A percentile compares a stretch with the other conserved stretches of the same genome.
phyloP scores from a whole-genome alignment of 2,113 vertebrate genomes.

The Calidris pygmaea region DNA sequence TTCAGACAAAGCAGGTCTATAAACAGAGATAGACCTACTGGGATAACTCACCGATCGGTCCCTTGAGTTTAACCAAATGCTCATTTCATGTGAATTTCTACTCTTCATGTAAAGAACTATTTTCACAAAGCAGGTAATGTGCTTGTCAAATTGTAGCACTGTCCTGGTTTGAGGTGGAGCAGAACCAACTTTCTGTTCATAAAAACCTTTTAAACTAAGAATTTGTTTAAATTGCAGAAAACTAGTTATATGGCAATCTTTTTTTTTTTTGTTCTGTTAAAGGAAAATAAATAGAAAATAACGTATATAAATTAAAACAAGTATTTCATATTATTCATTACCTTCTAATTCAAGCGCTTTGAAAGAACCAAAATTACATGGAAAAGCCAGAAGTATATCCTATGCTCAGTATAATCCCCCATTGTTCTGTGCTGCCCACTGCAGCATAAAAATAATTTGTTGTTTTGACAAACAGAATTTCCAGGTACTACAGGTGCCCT shows the following conservation, averaged over 20 bases:
- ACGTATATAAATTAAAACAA: background rate
- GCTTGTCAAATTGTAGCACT: background rate
- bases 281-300: background rate
- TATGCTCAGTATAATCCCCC: background rate
- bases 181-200: background rate
- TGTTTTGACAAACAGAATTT: conserved; percentile 1
- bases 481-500: background rate
- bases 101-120: background rate
- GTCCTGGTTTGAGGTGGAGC: no score
- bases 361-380: background rate
- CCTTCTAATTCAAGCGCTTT: background rate
- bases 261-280: background rate
- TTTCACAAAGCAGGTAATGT: background rate
- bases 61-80: background rate
- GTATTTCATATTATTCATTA: background rate
- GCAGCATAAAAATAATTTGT: background rate
- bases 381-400: background rate
- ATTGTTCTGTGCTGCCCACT: background rate
- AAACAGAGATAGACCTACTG: background rate
- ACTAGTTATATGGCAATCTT: background rate
- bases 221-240: background rate
- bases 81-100: background rate
- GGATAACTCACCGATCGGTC: background rate
- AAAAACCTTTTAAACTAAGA: background rate
- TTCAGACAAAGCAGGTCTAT: background rate